A percentile compares a stretch with the other conserved stretches of the same genome.
phyloP scores from a whole-genome alignment of 2,113 vertebrate genomes.

The Megatriorchis doriae region DNA sequence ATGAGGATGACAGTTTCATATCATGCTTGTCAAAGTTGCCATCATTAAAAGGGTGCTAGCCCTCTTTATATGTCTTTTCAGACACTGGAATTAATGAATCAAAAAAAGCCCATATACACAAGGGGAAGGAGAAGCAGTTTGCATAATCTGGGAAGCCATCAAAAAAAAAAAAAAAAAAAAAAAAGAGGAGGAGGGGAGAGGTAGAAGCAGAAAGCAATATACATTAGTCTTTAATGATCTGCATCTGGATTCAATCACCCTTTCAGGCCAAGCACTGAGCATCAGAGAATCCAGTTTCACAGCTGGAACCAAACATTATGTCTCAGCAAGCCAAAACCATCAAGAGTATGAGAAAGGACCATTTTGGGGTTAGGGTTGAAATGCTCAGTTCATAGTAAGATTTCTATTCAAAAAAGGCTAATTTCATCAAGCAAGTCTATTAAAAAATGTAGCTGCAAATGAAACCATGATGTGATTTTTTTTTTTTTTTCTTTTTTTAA shows the following conservation, averaged over 20 bases:
- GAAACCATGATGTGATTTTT: not conserved
- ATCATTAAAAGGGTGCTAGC: not conserved
- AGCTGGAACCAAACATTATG: not conserved
- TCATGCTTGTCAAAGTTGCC: not conserved
- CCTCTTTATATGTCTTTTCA: not conserved
- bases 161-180: not conserved
- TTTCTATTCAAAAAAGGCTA: not conserved
- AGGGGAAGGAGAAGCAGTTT: not conserved
- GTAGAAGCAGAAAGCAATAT: not conserved
- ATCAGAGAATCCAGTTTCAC: not conserved
- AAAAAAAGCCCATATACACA: rapidly evolving
- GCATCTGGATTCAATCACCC: constrained; percentile 1
- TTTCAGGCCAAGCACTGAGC: not conserved
- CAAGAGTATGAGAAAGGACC: not conserved
- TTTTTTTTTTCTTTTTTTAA: not conserved
- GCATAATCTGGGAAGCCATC: not conserved
- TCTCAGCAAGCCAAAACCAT: not conserved
- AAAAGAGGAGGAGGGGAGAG: too few species aligned
- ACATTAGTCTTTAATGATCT: not conserved
- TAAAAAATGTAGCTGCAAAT: not conserved
- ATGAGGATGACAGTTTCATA: not conserved
- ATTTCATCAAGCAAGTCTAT: not conserved
- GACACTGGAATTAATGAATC: not conserved
- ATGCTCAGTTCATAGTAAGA: not conserved
- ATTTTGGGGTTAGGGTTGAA: not conserved